phyloP scores from a whole-genome alignment of 2,888 invertebrate genomes.

The Leuctra nigra region DNA sequence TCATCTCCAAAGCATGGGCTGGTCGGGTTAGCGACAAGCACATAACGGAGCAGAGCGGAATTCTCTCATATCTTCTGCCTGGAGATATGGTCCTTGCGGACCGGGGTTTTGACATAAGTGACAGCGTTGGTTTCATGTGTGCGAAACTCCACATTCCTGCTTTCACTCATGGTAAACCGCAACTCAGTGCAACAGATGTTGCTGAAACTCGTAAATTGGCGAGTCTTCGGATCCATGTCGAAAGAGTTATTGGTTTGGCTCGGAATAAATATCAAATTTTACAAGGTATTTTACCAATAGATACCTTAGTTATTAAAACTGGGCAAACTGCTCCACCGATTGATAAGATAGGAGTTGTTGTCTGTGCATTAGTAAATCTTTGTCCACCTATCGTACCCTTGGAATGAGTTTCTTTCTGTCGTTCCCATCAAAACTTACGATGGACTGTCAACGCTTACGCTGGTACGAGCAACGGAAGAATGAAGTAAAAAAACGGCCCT shows the following conservation, averaged over 20 bases:
- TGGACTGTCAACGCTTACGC: too few species aligned
- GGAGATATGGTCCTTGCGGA: not conserved
- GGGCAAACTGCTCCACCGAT: not conserved
- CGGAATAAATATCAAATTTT: slow-evolving; percentile 1
- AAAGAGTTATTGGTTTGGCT: not conserved
- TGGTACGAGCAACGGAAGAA: too few species aligned
- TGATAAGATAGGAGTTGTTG: not conserved
- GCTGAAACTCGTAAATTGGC: not conserved
- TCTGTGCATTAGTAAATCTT: too few species aligned
- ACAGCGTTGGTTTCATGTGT: too few species aligned
- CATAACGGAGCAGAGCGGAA: not conserved
- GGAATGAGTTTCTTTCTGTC: too few species aligned
- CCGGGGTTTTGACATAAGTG: not conserved
- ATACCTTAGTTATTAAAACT: not conserved
- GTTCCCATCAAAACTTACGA: too few species aligned
- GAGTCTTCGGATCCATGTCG: not conserved
- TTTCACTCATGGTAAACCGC: not conserved
- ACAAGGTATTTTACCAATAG: not conserved
- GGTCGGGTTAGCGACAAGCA: too few species aligned
- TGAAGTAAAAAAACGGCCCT: too few species aligned
- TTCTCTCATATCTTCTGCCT: not conserved
- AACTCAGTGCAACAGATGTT: not conserved
- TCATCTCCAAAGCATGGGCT: too few species aligned
- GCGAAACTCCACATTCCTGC: too few species aligned
- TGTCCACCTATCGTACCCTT: too few species aligned